These are phyloP conservation scores for Catagonus wagneri DNA, from an alignment of 2,113 vertebrate species.

Conservation along the genomic window DNA sequence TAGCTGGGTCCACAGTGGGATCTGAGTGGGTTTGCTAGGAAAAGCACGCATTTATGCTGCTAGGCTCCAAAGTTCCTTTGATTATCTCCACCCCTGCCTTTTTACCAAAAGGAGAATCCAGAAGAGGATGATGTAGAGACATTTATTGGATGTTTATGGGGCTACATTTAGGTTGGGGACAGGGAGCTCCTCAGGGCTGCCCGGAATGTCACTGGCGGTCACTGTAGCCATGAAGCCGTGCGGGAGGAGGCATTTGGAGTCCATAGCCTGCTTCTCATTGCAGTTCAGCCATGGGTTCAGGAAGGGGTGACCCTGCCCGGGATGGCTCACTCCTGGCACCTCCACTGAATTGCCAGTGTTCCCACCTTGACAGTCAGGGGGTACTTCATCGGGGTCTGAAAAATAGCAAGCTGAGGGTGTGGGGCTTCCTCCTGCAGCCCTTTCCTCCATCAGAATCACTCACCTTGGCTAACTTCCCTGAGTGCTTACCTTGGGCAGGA, in stretches of 20 bases:
- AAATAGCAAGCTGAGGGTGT: constrained; percentile 45
- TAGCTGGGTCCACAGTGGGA: background rate
- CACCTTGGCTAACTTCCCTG: background rate
- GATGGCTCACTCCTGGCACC: background rate
- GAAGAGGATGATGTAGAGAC: background rate
- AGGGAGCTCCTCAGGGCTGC: constrained; percentile 79
- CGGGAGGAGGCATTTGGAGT: constrained; percentile 86
- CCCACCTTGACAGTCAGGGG: background rate
- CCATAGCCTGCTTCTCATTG: constrained; percentile 85
- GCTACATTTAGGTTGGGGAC: background rate
- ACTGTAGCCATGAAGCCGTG: constrained; percentile 88
- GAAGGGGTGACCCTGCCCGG: constrained; percentile 71
- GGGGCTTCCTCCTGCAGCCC: background rate
- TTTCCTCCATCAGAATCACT: background rate
- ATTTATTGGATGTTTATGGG: constrained; percentile 68
- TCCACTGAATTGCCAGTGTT: background rate
- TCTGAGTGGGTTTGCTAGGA: background rate
- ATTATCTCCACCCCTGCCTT: background rate
- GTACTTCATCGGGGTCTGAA: constrained; percentile 54
- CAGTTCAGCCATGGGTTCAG: constrained; percentile 86
- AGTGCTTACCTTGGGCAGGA: background rate
- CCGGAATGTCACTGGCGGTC: constrained; percentile 84
- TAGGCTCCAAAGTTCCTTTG: background rate
- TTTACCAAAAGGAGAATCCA: constrained; percentile 44
- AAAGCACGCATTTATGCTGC: background rate